These are phyloP conservation scores for Nycticryphes semicollaris DNA, from an alignment of 2,113 vertebrate species.

Conservation along the genomic window DNA sequence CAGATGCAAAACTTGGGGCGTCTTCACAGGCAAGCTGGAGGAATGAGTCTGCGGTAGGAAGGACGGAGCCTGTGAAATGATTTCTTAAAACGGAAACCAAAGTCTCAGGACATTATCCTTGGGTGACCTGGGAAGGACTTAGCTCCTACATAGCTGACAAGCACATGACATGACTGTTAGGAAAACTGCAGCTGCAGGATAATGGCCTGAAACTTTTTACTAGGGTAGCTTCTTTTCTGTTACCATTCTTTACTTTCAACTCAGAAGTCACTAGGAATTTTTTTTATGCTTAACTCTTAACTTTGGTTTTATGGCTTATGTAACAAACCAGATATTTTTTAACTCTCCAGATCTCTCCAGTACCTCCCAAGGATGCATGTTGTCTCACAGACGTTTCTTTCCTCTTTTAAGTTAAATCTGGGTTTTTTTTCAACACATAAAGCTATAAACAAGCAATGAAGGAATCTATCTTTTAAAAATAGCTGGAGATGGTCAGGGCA, in stretches of 20 bases:
- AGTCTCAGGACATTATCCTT: slow-evolving; percentile 46
- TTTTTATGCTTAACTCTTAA: not conserved
- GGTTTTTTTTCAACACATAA: not conserved
- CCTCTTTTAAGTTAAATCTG: slow-evolving; percentile 15
- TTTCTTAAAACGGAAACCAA: slow-evolving; percentile 27
- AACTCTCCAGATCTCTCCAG: slow-evolving; percentile 12
- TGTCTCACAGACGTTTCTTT: slow-evolving; percentile 13
- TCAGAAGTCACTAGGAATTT: not conserved
- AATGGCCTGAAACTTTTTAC: not conserved
- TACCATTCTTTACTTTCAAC: slow-evolving; percentile 1
- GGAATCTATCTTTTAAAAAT: slow-evolving; percentile 58
- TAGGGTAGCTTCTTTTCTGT: not conserved
- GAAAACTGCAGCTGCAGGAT: slow-evolving; percentile 26
- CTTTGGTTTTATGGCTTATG: not conserved
- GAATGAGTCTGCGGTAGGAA: slow-evolving; percentile 33
- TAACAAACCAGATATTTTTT: not conserved
- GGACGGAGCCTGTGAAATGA: not conserved
- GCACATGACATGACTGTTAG: not conserved
- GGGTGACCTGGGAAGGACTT: slow-evolving; percentile 37
- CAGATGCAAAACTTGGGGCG: slow-evolving; percentile 11
- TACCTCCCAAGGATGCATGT: not conserved
- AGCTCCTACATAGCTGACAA: not conserved
- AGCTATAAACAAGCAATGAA: slow-evolving; percentile 40
- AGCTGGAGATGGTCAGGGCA: slow-evolving; percentile 33
- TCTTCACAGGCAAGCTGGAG: not conserved